Evolutionary conservation across 2,888 invertebrate species (phyloP).

Genomic region (Muschampia plurimacula): DNA sequence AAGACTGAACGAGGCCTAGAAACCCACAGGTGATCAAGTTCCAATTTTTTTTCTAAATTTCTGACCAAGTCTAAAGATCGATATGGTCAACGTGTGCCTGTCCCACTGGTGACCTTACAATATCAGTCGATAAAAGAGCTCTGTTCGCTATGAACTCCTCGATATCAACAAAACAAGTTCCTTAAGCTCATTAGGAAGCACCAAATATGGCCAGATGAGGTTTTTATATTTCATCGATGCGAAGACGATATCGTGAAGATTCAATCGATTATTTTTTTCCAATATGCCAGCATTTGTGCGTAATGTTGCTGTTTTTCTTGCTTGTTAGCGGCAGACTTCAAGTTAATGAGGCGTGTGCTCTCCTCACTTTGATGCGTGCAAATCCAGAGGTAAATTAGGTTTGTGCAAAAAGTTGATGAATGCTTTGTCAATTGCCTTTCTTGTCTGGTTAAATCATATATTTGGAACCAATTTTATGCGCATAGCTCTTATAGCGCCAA

Average conservation of each 20-base stretch:
- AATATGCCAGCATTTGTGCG: conserved; percentile 33
- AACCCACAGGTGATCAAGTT: too few species aligned
- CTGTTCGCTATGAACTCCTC: conserved; percentile 6
- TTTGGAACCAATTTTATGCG: background rate
- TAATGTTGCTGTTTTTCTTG: conserved; percentile 37
- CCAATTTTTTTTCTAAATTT: too few species aligned
- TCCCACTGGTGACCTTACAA: too few species aligned
- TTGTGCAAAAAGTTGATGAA: conserved; percentile 22
- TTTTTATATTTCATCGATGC: conserved; percentile 55
- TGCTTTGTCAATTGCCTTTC: background rate
- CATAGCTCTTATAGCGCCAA: too few species aligned
- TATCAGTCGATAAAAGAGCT: background rate
- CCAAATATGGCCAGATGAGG: conserved; percentile 64
- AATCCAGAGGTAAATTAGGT: conserved; percentile 29
- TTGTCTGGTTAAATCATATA: background rate
- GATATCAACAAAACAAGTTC: conserved; percentile 40
- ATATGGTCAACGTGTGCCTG: too few species aligned
- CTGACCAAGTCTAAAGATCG: too few species aligned
- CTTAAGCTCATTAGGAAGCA: conserved; percentile 67
- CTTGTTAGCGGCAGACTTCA: conserved; percentile 27
- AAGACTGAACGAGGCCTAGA: too few species aligned
- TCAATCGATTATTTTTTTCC: conserved; percentile 46
- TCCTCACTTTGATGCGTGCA: conserved; percentile 25
- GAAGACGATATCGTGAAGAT: conserved; percentile 51
- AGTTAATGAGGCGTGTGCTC: conserved; percentile 24